Conservation (phyloP, 2,888 invertebrate species). For the Cerastoderma edule region DNA sequence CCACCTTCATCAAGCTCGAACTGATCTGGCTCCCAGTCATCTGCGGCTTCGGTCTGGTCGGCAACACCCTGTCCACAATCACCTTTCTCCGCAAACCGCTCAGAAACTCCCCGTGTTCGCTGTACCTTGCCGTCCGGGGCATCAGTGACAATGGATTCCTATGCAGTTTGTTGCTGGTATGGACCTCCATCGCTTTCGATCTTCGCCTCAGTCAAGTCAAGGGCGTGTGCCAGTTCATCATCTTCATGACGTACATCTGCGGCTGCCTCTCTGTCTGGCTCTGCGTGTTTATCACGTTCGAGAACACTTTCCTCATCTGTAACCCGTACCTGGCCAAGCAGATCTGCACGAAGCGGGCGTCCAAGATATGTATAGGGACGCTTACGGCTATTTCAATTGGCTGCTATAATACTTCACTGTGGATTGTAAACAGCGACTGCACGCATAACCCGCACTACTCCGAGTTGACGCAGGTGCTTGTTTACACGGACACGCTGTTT, state of each 20-base stretch:
- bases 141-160: conserved; percentile 91
- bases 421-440: conserved; percentile 56
- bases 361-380: conserved; percentile 36
- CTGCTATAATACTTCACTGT: conserved; percentile 61
- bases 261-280: conserved; percentile 72
- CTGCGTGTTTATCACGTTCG: conserved; percentile 66
- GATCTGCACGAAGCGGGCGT: conserved; percentile 47
- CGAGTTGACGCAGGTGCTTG: conserved; percentile 42
- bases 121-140: conserved; percentile 91
- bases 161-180: conserved; percentile 86
- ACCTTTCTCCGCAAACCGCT: conserved; percentile 90
- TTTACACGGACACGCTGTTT: conserved; percentile 59
- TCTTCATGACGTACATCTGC: conserved; percentile 87
- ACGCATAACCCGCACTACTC: conserved; percentile 31
- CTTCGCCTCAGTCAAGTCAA: conserved; percentile 63
- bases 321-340: conserved; percentile 55
- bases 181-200: conserved; percentile 56
- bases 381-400: conserved; percentile 43
- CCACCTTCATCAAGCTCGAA: conserved; percentile 29
- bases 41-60: conserved; percentile 87
- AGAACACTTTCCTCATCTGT: conserved; percentile 67
- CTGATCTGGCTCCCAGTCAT: conserved; percentile 50
- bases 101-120: conserved; percentile 89
- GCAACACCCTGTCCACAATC: conserved; percentile 89
- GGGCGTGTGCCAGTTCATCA: conserved; percentile 89